A percentile compares a stretch with the other conserved stretches of the same genome.
Evolutionary conservation across 2,888 invertebrate genomes (phyloP).

Genomic region (Girardia tigrina): DNA sequence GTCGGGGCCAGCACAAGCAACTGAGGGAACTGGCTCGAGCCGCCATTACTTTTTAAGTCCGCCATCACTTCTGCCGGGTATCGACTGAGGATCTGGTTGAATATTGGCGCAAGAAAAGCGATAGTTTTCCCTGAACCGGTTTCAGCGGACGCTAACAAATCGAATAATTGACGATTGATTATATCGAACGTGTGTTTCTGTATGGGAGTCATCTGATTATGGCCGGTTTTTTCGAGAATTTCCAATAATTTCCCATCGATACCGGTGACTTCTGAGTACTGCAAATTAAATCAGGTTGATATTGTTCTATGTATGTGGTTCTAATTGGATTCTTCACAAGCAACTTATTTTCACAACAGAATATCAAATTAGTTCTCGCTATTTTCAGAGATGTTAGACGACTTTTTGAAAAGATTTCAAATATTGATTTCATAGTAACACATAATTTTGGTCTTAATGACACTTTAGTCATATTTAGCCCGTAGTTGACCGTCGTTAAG

Average conservation of each 20-base stretch:
- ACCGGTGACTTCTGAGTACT: not conserved
- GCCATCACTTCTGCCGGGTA: slow-evolving; percentile 10
- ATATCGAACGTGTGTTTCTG: not conserved
- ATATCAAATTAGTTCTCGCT: no score
- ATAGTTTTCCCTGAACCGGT: slow-evolving; percentile 27
- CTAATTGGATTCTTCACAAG: no score
- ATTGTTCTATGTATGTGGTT: no score
- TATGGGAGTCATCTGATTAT: not conserved
- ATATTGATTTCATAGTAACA: no score
- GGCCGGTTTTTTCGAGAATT: not conserved
- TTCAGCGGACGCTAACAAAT: not conserved
- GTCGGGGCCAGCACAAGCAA: slow-evolving; percentile 15
- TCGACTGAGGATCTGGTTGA: not conserved
- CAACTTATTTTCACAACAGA: no score
- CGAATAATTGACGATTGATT: not conserved
- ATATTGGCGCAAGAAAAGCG: slow-evolving; percentile 9
- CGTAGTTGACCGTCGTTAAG: no score
- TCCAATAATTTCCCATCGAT: not conserved
- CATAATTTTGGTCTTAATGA: no score
- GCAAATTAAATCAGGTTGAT: no score
- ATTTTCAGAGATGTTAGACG: no score
- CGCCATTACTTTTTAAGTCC: not conserved
- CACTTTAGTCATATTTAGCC: no score
- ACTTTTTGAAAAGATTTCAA: no score
- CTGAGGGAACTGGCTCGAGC: not conserved